These are phyloP conservation scores for Cairina moschata DNA, from an alignment of 2,113 vertebrate species.

Conservation along the genomic window DNA sequence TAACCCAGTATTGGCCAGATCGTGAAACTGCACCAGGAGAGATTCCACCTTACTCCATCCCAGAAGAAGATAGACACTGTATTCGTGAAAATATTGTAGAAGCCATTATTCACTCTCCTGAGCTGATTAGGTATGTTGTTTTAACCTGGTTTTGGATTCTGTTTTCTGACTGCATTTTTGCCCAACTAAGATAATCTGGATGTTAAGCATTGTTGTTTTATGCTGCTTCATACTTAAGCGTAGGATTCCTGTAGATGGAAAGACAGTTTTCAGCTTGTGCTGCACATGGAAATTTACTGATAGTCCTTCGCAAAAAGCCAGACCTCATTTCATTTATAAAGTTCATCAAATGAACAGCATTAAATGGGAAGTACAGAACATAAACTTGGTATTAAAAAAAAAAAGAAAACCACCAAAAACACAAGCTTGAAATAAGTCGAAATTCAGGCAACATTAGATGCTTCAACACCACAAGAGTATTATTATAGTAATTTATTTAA, in stretches of 20 bases:
- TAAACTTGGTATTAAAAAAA: not conserved
- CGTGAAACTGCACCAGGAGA: conserved; percentile 88
- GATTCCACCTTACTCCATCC: conserved; percentile 90
- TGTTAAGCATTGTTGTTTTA: not conserved
- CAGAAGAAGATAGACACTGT: conserved; percentile 93
- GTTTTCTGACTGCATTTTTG: not conserved
- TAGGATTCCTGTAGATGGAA: not conserved
- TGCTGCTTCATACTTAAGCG: not conserved
- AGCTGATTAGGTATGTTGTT: conserved; percentile 91
- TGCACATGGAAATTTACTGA: not conserved
- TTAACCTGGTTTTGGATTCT: not conserved
- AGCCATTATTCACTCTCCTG: conserved; percentile 98
- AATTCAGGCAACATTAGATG: not conserved
- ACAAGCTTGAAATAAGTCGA: not conserved
- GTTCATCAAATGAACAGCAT: not conserved
- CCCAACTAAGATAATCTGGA: not conserved
- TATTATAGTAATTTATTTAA: not conserved
- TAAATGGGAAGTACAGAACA: not conserved
- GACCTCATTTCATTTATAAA: not conserved
- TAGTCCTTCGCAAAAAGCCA: not conserved
- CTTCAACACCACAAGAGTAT: not conserved
- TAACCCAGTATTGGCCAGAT: conserved; percentile 97
- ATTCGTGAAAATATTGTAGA: conserved; percentile 98
- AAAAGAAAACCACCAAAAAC: no score
- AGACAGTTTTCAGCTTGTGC: not conserved